Percentiles rank a stretch among this genome's conserved stretches.
Evolutionary conservation across 2,888 invertebrate genomes (phyloP).

Genomic region (Tethea ocularis): DNA sequence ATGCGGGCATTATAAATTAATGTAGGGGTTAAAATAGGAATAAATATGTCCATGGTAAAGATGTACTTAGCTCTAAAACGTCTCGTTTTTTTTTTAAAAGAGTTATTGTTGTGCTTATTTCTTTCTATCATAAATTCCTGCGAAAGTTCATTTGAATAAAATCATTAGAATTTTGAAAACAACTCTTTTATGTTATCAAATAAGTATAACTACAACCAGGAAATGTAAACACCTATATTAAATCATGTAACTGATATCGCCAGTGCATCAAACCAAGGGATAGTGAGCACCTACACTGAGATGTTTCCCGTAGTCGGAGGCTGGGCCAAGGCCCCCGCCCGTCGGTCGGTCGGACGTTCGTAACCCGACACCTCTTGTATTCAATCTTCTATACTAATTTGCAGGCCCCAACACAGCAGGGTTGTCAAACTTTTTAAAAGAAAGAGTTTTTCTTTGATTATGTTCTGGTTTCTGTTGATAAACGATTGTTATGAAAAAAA

Average conservation of each 20-base stretch:
- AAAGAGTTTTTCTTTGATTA: background rate
- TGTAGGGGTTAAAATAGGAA: no score
- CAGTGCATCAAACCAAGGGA: constrained; percentile 16
- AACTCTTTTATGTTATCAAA: background rate
- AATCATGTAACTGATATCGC: constrained; percentile 9
- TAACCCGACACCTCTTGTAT: constrained; percentile 76
- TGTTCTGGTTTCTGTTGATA: background rate
- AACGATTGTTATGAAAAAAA: no score
- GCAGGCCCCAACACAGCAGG: constrained; percentile 54
- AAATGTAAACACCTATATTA: background rate
- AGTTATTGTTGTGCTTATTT: no score
- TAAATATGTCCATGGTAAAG: no score
- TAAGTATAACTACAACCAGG: background rate
- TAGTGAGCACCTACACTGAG: constrained; percentile 9
- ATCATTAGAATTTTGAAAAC: no score
- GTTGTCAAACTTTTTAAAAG: constrained; percentile 36
- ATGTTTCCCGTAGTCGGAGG: constrained; percentile 33
- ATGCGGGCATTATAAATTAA: no score
- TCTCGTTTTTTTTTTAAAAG: no score
- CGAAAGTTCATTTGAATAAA: no score
- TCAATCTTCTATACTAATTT: constrained; percentile 76
- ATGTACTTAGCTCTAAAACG: no score
- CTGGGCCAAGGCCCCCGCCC: constrained; percentile 56
- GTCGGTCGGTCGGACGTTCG: constrained; percentile 45
- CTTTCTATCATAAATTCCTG: no score